phyloP scores from a whole-genome alignment of 1,140 invertebrate genomes.

The Drosophila lacteicornis region DNA sequence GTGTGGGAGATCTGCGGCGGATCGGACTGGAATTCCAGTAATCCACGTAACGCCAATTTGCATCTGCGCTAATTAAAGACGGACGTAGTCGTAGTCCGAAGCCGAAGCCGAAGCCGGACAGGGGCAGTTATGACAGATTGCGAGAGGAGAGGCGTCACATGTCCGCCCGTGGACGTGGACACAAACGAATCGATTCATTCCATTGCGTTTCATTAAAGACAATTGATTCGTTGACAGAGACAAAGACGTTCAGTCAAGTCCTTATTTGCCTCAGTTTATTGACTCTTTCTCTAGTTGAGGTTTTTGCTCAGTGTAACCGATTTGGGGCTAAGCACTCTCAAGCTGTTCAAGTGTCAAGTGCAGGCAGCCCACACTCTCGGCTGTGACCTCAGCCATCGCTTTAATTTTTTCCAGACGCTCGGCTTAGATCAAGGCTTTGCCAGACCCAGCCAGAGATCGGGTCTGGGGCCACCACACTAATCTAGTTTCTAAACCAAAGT shows the following conservation, averaged over 20 bases:
- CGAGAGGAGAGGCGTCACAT: constrained; percentile 43
- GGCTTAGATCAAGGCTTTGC: no score
- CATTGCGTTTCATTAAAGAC: constrained; percentile 79
- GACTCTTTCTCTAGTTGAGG: not conserved
- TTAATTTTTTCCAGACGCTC: no score
- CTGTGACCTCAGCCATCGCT: constrained; percentile 41
- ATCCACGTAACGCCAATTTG: constrained; percentile 76
- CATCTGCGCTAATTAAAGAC: constrained; percentile 77
- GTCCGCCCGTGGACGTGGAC: constrained; percentile 29
- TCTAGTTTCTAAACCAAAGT: constrained; percentile 30
- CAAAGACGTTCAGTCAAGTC: constrained; percentile 2
- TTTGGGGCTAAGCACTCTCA: constrained; percentile 29
- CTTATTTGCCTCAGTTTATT: constrained; percentile 10
- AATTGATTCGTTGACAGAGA: constrained; percentile 64
- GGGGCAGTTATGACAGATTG: constrained; percentile 45
- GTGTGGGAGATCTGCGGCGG: constrained; percentile 31
- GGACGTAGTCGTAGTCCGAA: not conserved
- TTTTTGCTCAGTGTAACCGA: constrained; percentile 8
- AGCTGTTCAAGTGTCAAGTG: constrained; percentile 71
- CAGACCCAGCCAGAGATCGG: constrained; percentile 7
- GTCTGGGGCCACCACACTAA: constrained; percentile 17
- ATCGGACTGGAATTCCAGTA: constrained; percentile 67
- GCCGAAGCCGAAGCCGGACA: constrained; percentile 32
- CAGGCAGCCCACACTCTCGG: constrained; percentile 58
- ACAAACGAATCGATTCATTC: constrained; percentile 79